phyloP scores from a whole-genome alignment of 2,888 invertebrate species.

The Epinotia ramella region DNA sequence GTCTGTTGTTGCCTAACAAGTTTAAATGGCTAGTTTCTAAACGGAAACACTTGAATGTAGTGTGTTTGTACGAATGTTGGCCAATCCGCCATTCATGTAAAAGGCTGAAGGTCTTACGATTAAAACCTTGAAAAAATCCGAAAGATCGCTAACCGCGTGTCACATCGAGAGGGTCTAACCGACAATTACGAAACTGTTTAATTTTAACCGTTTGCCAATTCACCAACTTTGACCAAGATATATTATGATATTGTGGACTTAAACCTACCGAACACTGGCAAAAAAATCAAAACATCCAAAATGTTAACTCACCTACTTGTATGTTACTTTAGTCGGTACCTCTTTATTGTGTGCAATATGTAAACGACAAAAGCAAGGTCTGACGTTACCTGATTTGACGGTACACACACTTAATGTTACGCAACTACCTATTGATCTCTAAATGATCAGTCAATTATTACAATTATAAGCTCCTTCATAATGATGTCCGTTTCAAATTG shows the following conservation, averaged over 20 bases:
- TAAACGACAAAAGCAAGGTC: constrained; percentile 30
- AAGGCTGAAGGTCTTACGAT: constrained; percentile 67
- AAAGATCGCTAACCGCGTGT: constrained; percentile 38
- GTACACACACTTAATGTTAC: constrained; percentile 14
- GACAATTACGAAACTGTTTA: constrained; percentile 12
- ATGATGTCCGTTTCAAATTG: constrained; percentile 38
- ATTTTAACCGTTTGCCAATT: not conserved
- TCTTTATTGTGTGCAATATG: constrained; percentile 20
- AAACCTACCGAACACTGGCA: not conserved
- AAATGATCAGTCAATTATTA: constrained; percentile 40
- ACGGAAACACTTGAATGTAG: constrained; percentile 71
- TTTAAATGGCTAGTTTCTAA: constrained; percentile 71
- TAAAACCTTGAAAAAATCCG: constrained; percentile 58
- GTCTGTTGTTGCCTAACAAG: constrained; percentile 65
- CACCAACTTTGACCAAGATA: not conserved
- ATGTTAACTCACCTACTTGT: not conserved
- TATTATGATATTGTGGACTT: not conserved
- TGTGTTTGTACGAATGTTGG: constrained; percentile 64
- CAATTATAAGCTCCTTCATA: constrained; percentile 34
- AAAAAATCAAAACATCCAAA: not conserved
- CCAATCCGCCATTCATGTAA: constrained; percentile 75
- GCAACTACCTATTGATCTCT: constrained; percentile 25
- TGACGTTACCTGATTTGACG: constrained; percentile 15
- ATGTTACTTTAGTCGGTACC: not conserved
- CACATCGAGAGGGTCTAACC: constrained; percentile 27